Percentiles rank a stretch among this genome's conserved stretches.
Evolutionary conservation across 2,113 vertebrate genomes (phyloP).

Genomic region (Mohoua ochrocephala): DNA sequence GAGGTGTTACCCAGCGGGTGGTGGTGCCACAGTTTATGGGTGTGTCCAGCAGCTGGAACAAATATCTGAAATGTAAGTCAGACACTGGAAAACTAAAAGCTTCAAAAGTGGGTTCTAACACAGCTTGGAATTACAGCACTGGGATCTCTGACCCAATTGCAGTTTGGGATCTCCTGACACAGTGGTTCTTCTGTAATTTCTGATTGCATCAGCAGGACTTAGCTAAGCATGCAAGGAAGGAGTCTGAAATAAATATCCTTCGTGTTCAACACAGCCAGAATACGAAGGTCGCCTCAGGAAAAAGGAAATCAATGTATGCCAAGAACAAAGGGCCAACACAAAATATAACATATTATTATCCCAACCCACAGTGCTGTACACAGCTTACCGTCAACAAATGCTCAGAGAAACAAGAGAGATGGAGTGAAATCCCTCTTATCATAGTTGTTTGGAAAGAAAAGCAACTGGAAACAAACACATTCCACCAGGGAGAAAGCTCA

Average conservation of each 20-base stretch:
- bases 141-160: neutral
- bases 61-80: neutral
- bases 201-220: neutral
- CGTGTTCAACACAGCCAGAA: neutral
- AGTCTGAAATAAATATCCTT: neutral
- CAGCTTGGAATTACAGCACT: accelerated
- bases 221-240: neutral
- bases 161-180: neutral
- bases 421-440: neutral
- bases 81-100: neutral
- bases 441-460: neutral
- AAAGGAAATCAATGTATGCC: neutral
- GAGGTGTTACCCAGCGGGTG: neutral
- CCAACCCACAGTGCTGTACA: neutral
- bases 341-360: neutral
- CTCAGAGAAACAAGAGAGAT: neutral
- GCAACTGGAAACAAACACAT: neutral
- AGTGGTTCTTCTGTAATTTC: neutral
- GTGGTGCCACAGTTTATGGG: neutral
- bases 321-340: neutral
- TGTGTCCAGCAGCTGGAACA: neutral
- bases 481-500: neutral
- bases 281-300: neutral
- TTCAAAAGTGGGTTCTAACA: neutral
- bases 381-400: neutral